Evolutionary conservation across 2,888 invertebrate genomes (phyloP).

Genomic region (Drosophila paramelanica): DNA sequence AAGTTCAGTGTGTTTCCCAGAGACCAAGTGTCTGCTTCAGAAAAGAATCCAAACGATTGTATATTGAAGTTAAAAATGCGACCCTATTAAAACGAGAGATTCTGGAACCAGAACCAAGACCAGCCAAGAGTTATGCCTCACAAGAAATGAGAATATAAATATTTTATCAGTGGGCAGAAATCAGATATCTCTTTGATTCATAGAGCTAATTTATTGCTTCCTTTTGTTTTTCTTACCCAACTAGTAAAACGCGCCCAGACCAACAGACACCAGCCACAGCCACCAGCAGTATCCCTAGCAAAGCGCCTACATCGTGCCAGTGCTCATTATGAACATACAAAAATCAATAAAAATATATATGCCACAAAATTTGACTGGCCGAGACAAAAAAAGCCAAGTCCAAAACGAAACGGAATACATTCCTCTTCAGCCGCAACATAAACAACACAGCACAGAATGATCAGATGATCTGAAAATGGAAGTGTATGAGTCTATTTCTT

Average conservation of each 20-base stretch:
- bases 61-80: conserved; percentile 40
- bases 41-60: conserved; percentile 1
- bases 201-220: conserved; percentile 84
- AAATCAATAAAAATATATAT: conserved; percentile 84
- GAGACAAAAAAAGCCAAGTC: conserved; percentile 21
- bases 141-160: conserved; percentile 79
- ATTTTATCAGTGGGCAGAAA: conserved; percentile 82
- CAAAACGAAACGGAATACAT: conserved; percentile 52
- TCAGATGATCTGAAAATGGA: conserved; percentile 47
- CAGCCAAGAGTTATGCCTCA: conserved; percentile 68
- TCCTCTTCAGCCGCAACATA: conserved; percentile 43
- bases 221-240: conserved; percentile 65
- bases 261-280: conserved; percentile 63
- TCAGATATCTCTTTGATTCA: conserved; percentile 84
- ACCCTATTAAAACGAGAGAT: conserved; percentile 64
- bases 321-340: conserved; percentile 78
- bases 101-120: conserved; percentile 23
- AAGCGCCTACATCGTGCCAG: conserved; percentile 11
- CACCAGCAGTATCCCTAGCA: conserved; percentile 8
- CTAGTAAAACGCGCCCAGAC: conserved; percentile 54
- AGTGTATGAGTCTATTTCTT: conserved; percentile 31
- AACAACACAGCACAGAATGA: conserved; percentile 48
- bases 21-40: conserved; percentile 61
- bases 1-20: conserved; percentile 45
- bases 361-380: conserved; percentile 56